Conservation (phyloP, 2,113 vertebrate species). For the Rynchops niger region DNA sequence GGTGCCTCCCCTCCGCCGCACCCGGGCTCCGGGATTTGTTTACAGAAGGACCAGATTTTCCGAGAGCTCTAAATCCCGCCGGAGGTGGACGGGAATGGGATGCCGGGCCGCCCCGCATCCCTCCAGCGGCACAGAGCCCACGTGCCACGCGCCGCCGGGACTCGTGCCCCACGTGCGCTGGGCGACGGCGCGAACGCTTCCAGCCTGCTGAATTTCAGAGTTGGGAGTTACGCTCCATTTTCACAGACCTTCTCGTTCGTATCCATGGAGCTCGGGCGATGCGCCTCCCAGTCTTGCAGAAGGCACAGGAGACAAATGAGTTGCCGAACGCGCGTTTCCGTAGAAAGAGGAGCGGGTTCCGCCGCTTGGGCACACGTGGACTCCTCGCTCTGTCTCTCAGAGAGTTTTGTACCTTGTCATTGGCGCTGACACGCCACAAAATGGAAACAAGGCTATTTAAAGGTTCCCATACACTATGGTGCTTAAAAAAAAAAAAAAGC, state of each 20-base stretch:
- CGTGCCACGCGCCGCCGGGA: fast-evolving
- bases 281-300: background rate
- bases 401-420: constrained; percentile 34
- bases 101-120: fast-evolving
- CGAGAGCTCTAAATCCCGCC: background rate
- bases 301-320: background rate
- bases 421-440: constrained; percentile 18
- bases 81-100: background rate
- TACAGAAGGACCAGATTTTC: fast-evolving
- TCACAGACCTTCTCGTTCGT: background rate
- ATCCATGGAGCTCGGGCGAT: background rate
- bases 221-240: fast-evolving
- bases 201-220: background rate
- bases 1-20: background rate
- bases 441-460: background rate
- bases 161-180: fast-evolving
- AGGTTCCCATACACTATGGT: background rate
- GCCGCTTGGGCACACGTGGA: background rate
- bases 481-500: background rate
- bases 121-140: too few species aligned
- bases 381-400: background rate
- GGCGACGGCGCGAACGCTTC: background rate
- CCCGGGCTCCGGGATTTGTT: background rate
- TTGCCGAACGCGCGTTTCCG: background rate
- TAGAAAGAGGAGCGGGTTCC: background rate